Conservation (phyloP, 2,113 vertebrate genomes). For the Noturus placidus region DNA sequence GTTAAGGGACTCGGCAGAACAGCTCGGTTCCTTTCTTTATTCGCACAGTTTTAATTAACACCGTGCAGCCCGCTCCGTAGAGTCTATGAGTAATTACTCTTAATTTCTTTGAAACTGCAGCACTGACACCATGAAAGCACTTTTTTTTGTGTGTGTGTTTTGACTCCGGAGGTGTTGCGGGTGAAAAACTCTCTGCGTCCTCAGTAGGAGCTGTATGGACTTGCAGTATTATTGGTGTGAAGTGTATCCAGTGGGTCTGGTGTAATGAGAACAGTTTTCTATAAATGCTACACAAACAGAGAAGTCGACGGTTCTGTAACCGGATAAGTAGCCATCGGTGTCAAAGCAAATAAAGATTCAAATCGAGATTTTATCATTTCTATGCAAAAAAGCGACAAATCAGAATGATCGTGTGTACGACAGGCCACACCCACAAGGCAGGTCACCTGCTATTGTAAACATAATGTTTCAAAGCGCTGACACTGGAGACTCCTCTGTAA, state of each 20-base stretch:
- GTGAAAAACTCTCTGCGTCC: slow-evolving; percentile 1
- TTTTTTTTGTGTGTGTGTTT: slow-evolving; percentile 6
- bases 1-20: slow-evolving; percentile 38
- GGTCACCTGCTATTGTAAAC: background rate
- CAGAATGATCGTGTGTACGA: background rate
- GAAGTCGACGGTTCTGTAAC: background rate
- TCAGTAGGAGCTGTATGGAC: background rate
- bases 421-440: background rate
- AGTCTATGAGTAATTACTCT: slow-evolving; percentile 57
- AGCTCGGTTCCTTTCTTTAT: slow-evolving; percentile 36
- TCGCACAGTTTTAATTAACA: slow-evolving; percentile 50
- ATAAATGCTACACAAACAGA: background rate
- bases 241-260: background rate
- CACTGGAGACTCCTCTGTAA: background rate
- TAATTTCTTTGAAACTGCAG: slow-evolving; percentile 49
- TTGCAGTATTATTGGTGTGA: slow-evolving; percentile 4
- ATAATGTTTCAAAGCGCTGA: background rate
- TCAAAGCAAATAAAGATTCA: background rate
- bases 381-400: background rate
- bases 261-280: background rate
- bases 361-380: background rate
- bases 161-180: slow-evolving; percentile 17
- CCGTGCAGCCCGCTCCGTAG: slow-evolving; percentile 36
- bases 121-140: slow-evolving; percentile 29
- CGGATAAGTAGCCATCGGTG: background rate